These are phyloP conservation scores for Dolichallabes microphthalmus DNA, from an alignment of 2,113 vertebrate genomes.

Conservation along the genomic window DNA sequence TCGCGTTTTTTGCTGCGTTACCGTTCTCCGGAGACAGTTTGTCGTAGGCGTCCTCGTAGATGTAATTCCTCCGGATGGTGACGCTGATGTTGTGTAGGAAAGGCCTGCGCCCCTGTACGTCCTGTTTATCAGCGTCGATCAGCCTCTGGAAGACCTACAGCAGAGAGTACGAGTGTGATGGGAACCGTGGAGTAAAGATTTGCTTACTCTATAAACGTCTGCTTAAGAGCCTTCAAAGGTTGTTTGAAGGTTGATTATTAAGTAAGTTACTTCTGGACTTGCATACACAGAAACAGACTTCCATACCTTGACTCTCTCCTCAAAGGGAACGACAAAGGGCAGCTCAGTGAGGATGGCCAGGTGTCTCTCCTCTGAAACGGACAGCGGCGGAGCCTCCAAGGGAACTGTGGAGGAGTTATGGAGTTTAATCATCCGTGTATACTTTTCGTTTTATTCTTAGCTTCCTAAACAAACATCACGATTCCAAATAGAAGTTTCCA, in stretches of 20 bases:
- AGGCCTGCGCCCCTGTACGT: constrained; percentile 93
- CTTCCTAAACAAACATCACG: not conserved
- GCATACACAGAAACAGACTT: not conserved
- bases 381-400: constrained; percentile 88
- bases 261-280: not conserved
- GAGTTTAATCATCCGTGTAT: not conserved
- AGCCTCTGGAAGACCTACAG: constrained; percentile 93
- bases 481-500: not conserved
- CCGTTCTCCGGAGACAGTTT: constrained; percentile 98
- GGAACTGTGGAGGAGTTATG: constrained; percentile 76
- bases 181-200: not conserved
- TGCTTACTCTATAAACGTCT: not conserved
- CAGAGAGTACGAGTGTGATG: not conserved
- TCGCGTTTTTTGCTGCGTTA: constrained; percentile 54
- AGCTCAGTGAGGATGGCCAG: constrained; percentile 96
- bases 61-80: constrained; percentile 96
- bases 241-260: not conserved
- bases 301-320: constrained; percentile 97
- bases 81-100: constrained; percentile 95
- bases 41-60: constrained; percentile 98
- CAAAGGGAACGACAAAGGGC: constrained; percentile 96
- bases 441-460: not conserved
- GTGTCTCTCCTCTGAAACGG: constrained; percentile 93
- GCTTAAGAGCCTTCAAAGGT: no score
- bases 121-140: constrained; percentile 95